These are phyloP conservation scores for Agrilus planipennis DNA, from an alignment of 1,140 invertebrate species.

Conservation along the genomic window DNA sequence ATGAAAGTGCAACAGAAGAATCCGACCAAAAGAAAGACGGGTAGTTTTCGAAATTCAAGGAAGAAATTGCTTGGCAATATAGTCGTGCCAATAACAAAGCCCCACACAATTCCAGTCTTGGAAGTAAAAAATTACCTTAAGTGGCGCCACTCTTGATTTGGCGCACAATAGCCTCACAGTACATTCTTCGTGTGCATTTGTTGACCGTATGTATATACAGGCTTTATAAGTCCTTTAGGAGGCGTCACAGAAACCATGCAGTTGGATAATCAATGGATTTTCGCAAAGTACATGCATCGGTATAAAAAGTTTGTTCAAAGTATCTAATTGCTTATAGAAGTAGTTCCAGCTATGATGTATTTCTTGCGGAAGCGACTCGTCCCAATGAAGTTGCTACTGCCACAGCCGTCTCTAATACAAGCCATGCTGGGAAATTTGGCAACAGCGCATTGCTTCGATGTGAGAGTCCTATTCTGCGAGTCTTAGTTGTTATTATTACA, in stretches of 20 bases:
- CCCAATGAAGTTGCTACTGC: too few relatives aligned
- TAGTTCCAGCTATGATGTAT: background rate
- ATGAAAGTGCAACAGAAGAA: background rate
- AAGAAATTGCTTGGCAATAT: background rate
- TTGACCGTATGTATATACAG: constrained; percentile 16
- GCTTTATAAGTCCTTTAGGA: constrained; percentile 21
- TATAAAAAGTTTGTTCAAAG: constrained; percentile 1
- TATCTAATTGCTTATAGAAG: background rate
- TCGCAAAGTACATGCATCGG: background rate
- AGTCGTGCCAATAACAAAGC: constrained; percentile 5
- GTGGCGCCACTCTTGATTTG: constrained; percentile 14
- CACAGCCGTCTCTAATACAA: too few relatives aligned
- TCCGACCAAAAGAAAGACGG: constrained; percentile 1
- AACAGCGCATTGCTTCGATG: too few relatives aligned
- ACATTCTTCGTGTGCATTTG: constrained; percentile 2
- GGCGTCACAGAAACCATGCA: constrained; percentile 22
- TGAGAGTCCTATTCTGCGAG: too few relatives aligned
- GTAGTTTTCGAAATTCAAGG: background rate
- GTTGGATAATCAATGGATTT: constrained; percentile 8
- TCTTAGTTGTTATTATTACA: too few relatives aligned
- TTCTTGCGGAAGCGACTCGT: constrained; percentile 15
- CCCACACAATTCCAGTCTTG: constrained; percentile 15
- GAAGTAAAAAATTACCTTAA: constrained; percentile 13
- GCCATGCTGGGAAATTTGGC: too few relatives aligned
- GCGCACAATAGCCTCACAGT: constrained; percentile 10